Evolutionary conservation across 2,888 invertebrate species (phyloP).

Genomic region (Nemotelus nigrinus): DNA sequence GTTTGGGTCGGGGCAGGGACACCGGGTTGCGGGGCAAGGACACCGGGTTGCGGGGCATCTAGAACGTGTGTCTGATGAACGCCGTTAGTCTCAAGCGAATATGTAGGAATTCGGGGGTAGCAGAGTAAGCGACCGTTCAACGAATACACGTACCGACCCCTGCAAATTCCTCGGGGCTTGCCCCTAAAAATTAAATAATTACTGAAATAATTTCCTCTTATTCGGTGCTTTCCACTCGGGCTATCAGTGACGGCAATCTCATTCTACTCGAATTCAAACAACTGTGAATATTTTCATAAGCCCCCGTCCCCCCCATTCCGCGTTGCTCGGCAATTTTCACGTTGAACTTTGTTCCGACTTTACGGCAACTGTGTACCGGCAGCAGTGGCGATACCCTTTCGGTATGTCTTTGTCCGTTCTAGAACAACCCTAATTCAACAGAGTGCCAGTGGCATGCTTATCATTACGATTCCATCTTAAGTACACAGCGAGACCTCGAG

Average conservation of each 20-base stretch:
- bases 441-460: slow-evolving; percentile 25
- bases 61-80: too few species aligned
- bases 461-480: slow-evolving; percentile 43
- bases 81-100: too few species aligned
- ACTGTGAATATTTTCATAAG: not conserved
- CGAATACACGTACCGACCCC: too few species aligned
- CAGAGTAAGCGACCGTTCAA: too few species aligned
- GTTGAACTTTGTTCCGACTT: not conserved
- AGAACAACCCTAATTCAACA: slow-evolving; percentile 25
- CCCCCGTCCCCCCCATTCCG: not conserved
- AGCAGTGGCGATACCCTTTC: not conserved
- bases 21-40: too few species aligned
- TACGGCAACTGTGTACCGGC: not conserved
- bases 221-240: slow-evolving; percentile 44
- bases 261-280: slow-evolving; percentile 29
- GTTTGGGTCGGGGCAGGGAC: too few species aligned
- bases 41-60: too few species aligned
- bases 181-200: slow-evolving; percentile 49
- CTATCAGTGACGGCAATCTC: slow-evolving; percentile 40
- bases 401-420: not conserved
- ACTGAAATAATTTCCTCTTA: slow-evolving; percentile 49
- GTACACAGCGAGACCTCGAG: slow-evolving; percentile 17
- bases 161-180: slow-evolving; percentile 39
- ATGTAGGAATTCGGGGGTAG: too few species aligned
- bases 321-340: slow-evolving; percentile 1